phyloP scores from a whole-genome alignment of 2,113 vertebrate genomes.

The Cyphomyrus discorhynchus region DNA sequence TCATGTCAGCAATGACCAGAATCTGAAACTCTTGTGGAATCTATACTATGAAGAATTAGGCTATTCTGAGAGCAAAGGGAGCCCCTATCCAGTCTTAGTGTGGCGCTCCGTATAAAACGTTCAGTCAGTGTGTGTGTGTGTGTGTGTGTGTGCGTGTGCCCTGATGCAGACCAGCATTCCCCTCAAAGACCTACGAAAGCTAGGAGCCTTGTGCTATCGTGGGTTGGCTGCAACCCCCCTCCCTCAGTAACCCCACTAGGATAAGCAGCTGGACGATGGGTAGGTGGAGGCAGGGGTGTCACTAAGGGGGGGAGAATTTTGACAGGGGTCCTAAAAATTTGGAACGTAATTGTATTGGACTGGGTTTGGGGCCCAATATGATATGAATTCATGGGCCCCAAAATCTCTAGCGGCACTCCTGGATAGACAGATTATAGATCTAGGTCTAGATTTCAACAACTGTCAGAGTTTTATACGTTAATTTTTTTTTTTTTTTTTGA shows the following conservation, averaged over 20 bases:
- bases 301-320: background rate
- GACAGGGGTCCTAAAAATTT: background rate
- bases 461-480: background rate
- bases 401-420: background rate
- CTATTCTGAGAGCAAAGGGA: background rate
- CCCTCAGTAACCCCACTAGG: background rate
- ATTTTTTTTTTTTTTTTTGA: background rate
- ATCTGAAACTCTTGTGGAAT: background rate
- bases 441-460: background rate
- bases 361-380: background rate
- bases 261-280: background rate
- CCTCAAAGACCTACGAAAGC: background rate
- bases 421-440: background rate
- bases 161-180: background rate
- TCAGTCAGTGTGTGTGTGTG: background rate
- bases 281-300: background rate
- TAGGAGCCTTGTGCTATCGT: background rate
- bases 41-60: background rate
- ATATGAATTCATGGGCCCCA: background rate
- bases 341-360: background rate
- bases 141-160: background rate
- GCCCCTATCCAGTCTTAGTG: background rate
- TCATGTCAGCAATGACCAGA: background rate
- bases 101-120: background rate
- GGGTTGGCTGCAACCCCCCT: background rate